A percentile compares a stretch with the other conserved stretches of the same genome.
These are phyloP conservation scores for Linepithema humile DNA, from an alignment of 1,140 invertebrate species.

Conservation along the genomic window DNA sequence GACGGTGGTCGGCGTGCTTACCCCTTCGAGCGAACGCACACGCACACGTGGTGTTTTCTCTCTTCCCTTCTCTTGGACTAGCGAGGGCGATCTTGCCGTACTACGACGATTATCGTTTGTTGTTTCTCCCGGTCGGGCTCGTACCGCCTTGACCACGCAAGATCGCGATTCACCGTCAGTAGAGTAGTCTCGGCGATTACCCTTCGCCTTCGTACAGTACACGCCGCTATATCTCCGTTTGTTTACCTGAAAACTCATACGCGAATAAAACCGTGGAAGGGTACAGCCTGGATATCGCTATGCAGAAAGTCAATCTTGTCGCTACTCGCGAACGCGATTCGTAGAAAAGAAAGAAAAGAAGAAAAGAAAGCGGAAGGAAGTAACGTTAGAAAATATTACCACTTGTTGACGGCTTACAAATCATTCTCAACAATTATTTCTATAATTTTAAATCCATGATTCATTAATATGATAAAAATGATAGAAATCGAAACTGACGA, in stretches of 20 bases:
- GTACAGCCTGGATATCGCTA: background rate
- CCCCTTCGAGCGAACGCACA: constrained; percentile 13
- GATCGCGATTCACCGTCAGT: constrained; percentile 17
- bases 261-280: background rate
- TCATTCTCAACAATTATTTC: background rate
- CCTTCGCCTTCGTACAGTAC: constrained; percentile 16
- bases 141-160: constrained; percentile 43
- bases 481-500: background rate
- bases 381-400: background rate
- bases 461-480: too few relatives aligned
- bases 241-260: background rate
- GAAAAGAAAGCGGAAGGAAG: background rate
- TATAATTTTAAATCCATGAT: background rate
- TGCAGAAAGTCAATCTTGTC: background rate
- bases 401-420: background rate
- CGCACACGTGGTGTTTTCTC: constrained; percentile 35
- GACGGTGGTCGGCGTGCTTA: constrained; percentile 3
- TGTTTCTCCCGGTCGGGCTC: constrained; percentile 48
- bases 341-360: background rate
- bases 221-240: background rate
- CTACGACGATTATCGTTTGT: constrained; percentile 63
- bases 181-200: background rate
- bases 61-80: background rate
- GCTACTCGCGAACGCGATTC: background rate
- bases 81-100: constrained; percentile 26